Evolutionary conservation across 2,113 vertebrate species (phyloP).

Genomic region (Talpa occidentalis): DNA sequence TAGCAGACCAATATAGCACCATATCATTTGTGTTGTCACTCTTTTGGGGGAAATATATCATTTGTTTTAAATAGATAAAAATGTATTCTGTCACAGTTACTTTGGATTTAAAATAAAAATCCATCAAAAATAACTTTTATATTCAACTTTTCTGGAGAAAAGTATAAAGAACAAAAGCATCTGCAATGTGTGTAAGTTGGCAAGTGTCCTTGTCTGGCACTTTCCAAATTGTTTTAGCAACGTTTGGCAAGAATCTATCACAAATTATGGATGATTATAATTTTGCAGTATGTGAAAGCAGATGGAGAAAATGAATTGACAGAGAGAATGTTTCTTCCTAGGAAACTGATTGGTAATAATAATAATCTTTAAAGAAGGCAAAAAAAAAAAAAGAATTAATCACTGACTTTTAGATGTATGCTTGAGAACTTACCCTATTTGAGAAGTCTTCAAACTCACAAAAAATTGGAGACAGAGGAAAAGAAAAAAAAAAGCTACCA

Average conservation of each 20-base stretch:
- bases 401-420: neutral
- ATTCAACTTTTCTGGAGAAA: constrained; percentile 81
- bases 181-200: constrained; percentile 85
- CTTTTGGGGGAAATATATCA: neutral
- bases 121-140: constrained; percentile 82
- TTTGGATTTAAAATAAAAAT: constrained; percentile 66
- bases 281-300: constrained; percentile 89
- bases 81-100: constrained; percentile 42
- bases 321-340: constrained; percentile 84
- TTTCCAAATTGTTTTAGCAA: constrained; percentile 90
- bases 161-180: constrained; percentile 84
- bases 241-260: constrained; percentile 88
- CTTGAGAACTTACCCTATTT: neutral
- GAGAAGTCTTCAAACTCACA: neutral
- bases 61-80: constrained; percentile 47
- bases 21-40: neutral
- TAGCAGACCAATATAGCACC: no score
- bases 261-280: constrained; percentile 90
- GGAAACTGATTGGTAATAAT: constrained; percentile 87
- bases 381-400: constrained; percentile 1
- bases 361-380: constrained; percentile 64
- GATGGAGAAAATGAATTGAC: constrained; percentile 87
- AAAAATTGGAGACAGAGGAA: neutral
- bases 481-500: neutral
- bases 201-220: constrained; percentile 85